Conservation (phyloP, 2,888 invertebrate genomes). For the Julus scanicus region DNA sequence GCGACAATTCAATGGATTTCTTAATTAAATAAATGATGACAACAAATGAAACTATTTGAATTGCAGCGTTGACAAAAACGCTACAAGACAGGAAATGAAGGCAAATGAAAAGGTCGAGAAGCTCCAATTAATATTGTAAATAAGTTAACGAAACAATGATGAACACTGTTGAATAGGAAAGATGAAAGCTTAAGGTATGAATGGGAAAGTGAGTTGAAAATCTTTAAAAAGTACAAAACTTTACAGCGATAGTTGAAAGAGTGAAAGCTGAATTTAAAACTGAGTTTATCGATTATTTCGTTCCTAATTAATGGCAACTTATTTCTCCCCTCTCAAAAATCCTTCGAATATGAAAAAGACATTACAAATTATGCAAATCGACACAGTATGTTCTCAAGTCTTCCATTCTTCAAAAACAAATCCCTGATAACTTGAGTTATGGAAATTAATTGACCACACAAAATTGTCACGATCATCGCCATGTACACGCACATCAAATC, state of each 20-base stretch:
- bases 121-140: conserved; percentile 2
- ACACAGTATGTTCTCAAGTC: neutral
- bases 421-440: no score
- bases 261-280: neutral
- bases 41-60: neutral
- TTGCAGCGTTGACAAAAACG: neutral
- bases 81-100: neutral
- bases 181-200: neutral
- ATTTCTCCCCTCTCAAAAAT: neutral
- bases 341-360: neutral
- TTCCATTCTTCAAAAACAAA: neutral
- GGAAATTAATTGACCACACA: neutral
- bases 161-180: neutral
- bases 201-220: neutral
- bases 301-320: conserved; percentile 7
- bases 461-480: conserved; percentile 14
- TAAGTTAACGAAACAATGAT: neutral
- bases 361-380: neutral
- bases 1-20: conserved; percentile 20
- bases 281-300: neutral
- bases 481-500: neutral
- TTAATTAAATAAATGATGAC: neutral
- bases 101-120: neutral
- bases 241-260: neutral
- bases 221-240: conserved; percentile 12